Conservation (phyloP, 2,797 vertebrate species). For the Sebastes cheni region DNA sequence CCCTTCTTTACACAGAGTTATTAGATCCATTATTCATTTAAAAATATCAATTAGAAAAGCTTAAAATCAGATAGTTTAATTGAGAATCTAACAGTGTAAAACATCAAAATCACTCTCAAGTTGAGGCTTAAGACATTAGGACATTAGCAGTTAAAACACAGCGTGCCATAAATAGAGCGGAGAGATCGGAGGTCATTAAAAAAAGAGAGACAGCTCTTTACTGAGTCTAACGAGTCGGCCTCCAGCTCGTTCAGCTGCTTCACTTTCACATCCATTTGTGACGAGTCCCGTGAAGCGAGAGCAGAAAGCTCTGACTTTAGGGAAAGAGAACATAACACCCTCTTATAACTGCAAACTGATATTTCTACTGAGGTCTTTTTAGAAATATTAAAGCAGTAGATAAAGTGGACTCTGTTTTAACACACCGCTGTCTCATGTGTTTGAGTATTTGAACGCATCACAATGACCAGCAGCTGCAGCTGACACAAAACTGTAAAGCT, state of each 20-base stretch:
- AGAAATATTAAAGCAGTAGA: not conserved
- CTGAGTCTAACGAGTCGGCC: not conserved
- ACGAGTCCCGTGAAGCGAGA: not conserved
- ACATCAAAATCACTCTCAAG: too few relatives aligned
- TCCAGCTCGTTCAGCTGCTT: not conserved
- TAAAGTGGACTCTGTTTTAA: not conserved
- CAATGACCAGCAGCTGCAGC: not conserved
- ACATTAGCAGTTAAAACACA: not conserved
- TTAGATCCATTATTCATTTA: not conserved
- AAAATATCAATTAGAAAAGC: not conserved
- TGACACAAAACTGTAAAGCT: slow-evolving; percentile 12
- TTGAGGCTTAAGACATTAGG: not conserved
- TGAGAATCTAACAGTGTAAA: not conserved
- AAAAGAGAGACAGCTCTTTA: slow-evolving; percentile 14
- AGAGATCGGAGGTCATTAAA: slow-evolving; percentile 1
- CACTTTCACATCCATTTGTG: slow-evolving; percentile 10
- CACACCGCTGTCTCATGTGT: too few relatives aligned
- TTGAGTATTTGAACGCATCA: not conserved
- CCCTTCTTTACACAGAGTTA: too few relatives aligned
- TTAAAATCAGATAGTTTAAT: not conserved
- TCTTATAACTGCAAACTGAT: not conserved
- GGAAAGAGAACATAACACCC: not conserved
- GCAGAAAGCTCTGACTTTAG: slow-evolving; percentile 8
- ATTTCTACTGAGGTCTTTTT: not conserved
- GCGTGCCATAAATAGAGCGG: not conserved